These are phyloP conservation scores for Laticauda laticaudata DNA, from an alignment of 2,113 vertebrate species.

Conservation along the genomic window DNA sequence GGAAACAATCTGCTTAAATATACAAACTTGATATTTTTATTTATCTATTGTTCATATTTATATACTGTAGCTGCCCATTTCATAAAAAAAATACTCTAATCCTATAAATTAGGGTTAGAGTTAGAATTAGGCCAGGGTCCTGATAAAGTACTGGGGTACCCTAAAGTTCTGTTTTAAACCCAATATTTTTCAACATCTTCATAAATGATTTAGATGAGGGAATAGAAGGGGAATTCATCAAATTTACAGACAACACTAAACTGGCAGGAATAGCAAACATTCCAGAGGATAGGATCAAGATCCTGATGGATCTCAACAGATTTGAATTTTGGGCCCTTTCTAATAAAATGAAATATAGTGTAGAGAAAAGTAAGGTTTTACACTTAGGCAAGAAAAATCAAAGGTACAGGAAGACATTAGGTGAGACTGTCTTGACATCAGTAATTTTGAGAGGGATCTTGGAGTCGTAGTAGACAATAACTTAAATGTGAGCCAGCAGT, in stretches of 20 bases:
- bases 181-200: background rate
- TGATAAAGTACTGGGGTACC: background rate
- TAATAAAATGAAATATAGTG: background rate
- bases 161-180: background rate
- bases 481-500: background rate
- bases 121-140: background rate
- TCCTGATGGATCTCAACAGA: background rate
- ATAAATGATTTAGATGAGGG: background rate
- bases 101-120: background rate
- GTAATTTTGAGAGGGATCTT: background rate
- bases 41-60: background rate
- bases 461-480: background rate
- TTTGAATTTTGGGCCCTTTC: background rate
- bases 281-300: background rate
- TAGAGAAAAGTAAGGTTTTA: background rate
- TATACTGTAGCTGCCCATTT: background rate
- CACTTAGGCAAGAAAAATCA: background rate
- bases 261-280: background rate
- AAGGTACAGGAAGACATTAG: background rate
- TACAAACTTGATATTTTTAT: conserved; percentile 23
- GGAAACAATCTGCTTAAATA: conserved; percentile 71
- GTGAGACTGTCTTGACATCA: background rate
- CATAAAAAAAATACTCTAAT: background rate
- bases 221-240: background rate
- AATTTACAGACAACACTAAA: background rate